Evolutionary conservation across 2,113 vertebrate genomes (phyloP).

Genomic region (Salvelinus namaycush): DNA sequence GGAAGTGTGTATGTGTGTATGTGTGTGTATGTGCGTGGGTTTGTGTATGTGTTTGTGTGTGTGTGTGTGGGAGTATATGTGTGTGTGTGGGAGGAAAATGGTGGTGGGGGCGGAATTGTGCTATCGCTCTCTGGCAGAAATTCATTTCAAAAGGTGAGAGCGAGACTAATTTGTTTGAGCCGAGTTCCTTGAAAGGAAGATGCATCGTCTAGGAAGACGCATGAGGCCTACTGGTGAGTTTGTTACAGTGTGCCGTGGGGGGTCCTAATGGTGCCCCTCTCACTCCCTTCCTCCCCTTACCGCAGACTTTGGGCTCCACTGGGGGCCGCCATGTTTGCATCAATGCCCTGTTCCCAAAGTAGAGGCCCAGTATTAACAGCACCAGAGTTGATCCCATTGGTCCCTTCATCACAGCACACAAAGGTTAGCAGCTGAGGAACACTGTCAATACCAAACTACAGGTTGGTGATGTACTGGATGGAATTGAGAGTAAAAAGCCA

Average conservation of each 20-base stretch:
- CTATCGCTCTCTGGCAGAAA: neutral
- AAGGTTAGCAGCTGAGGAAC: too few species aligned
- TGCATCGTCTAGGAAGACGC: neutral
- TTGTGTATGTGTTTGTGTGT: slow-evolving; percentile 6
- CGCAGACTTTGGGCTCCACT: too few species aligned
- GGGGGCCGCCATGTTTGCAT: neutral
- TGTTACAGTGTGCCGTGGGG: neutral
- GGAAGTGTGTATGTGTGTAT: neutral
- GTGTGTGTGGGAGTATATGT: neutral
- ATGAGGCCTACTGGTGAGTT: neutral
- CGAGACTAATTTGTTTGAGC: neutral
- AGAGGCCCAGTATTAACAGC: neutral
- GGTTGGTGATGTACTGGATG: too few species aligned
- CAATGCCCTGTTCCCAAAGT: neutral
- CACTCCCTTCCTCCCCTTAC: too few species aligned
- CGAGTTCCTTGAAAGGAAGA: slow-evolving; percentile 16
- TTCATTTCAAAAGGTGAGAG: neutral
- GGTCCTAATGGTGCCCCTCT: neutral
- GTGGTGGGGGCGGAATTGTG: neutral
- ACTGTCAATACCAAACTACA: too few species aligned
- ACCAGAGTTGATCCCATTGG: too few species aligned
- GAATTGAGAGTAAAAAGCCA: too few species aligned
- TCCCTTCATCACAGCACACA: too few species aligned
- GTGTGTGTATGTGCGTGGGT: slow-evolving; percentile 18
- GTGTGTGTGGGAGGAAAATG: neutral